These are phyloP conservation scores for Thripadectes ignobilis DNA, from an alignment of 2,797 vertebrate genomes.

Conservation along the genomic window DNA sequence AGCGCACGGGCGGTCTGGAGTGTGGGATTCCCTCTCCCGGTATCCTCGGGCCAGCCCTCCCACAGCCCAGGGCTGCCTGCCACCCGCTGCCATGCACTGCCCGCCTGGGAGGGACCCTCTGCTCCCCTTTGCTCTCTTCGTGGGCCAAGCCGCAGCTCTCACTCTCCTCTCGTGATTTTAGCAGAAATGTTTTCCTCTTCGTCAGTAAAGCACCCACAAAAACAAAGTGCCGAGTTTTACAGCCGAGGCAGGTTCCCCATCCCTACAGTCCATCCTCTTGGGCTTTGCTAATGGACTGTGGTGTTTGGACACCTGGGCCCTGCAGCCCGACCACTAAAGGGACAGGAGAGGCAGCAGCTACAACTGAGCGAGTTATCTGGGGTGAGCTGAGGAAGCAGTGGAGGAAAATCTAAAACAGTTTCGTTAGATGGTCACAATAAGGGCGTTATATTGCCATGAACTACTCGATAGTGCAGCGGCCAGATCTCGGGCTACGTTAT, in stretches of 20 bases:
- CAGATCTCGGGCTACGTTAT: not conserved
- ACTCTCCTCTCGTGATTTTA: not conserved
- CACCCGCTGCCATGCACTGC: too few relatives aligned
- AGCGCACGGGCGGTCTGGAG: not conserved
- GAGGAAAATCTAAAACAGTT: not conserved
- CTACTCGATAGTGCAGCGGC: not conserved
- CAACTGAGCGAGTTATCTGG: not conserved
- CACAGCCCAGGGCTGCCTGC: accelerated
- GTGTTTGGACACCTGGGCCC: not conserved
- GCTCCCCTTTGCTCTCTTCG: accelerated
- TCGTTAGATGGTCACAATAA: not conserved
- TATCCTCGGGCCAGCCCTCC: not conserved
- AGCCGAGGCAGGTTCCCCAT: not conserved
- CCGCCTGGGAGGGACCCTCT: too few relatives aligned
- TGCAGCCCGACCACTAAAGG: accelerated
- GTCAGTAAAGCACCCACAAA: not conserved
- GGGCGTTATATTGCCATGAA: not conserved
- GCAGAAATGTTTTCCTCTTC: accelerated
- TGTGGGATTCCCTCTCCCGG: not conserved
- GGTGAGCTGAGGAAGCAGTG: not conserved
- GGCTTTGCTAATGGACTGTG: not conserved
- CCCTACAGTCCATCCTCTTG: not conserved
- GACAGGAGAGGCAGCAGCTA: not conserved
- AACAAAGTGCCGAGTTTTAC: not conserved
- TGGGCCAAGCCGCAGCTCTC: not conserved